Percentiles rank a stretch among this genome's conserved stretches.
Conservation (phyloP, 2,888 invertebrate species). For the Sabatieria punctata region DNA sequence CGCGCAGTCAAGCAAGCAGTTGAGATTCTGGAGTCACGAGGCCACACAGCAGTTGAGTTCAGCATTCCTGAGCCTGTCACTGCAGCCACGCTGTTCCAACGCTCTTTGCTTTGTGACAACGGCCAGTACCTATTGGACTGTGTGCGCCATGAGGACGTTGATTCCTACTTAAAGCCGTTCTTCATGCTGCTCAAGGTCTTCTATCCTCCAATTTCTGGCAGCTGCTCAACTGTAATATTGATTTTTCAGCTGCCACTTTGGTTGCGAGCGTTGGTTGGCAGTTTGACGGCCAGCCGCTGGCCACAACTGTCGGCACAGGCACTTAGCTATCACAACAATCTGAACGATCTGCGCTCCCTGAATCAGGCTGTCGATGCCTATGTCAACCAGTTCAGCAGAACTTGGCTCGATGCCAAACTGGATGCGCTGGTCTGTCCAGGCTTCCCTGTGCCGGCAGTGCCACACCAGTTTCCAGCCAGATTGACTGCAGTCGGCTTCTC, state of each 20-base stretch:
- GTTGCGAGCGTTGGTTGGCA: not conserved
- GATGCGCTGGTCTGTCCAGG: constrained; percentile 33
- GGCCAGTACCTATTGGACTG: constrained; percentile 8
- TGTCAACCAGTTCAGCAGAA: constrained; percentile 12
- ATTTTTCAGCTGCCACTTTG: too few species aligned
- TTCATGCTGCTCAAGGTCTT: constrained; percentile 16
- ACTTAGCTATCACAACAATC: constrained; percentile 10
- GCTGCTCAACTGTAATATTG: too few species aligned
- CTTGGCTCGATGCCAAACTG: constrained; percentile 18
- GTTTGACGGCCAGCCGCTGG: not conserved
- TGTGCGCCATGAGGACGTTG: constrained; percentile 20
- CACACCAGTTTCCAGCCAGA: constrained; percentile 17
- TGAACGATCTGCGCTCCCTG: constrained; percentile 18
- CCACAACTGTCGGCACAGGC: not conserved
- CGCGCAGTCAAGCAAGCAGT: not conserved
- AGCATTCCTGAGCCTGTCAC: not conserved
- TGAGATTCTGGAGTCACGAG: not conserved
- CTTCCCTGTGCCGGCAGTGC: constrained; percentile 20
- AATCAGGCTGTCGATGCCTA: constrained; percentile 23
- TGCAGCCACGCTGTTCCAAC: not conserved
- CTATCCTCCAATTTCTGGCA: too few species aligned
- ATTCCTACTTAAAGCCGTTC: constrained; percentile 20
- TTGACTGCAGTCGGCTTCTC: constrained; percentile 21
- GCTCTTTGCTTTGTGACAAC: constrained; percentile 1
- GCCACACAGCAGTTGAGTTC: not conserved